Base-by-base conservation (phyloP, 2,888 invertebrate genomes). In the Corbicula japonica region DNA sequence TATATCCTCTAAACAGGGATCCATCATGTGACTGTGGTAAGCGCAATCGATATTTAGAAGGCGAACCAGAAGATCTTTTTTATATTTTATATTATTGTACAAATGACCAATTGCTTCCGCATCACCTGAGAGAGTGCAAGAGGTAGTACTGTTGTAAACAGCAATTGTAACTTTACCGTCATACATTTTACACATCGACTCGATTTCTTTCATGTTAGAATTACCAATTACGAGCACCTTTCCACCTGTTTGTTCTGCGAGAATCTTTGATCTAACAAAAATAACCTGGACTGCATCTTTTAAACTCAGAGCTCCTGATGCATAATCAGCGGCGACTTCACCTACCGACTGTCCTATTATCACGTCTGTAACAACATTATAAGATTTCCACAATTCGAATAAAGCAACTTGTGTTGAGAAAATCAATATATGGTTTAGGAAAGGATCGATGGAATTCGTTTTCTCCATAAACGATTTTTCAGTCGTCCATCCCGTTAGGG, bases 261-360 rank as follows among this genome's bases (percentile, higher is more conserved):
- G 70, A 23, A 78, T 38, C 28, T 62, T 66, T 34, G 84, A 80
- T 48, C 88, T 76, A 70, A 85, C 63, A 63, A 80, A 87, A 26
- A 87, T 87, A n/a, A 88, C 78, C 15, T 72, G 72, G 0, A 86
- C 87, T 8, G 87, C 87, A 38, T 76, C 78, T 26, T 76, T 71
- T 21, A 88, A 70, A 21, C 76, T 52, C 18, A 88, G 62, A 35
- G 58, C 60, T 12, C 86, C 84, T 10, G 86, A 70, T 28, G 62
- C 72, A 63, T 81, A 80, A 12, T 86, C 83, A 1, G 89, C 89
- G 30, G 88, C 86, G 1, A 89, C 87, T 46, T 89, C 89, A 4
- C 89, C 89, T 6, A 88, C 80, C 10, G 87, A 87, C 60, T 88
- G 88, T 26, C 89, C 89, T n/a, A 89, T 56, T 18, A 88, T 78